These are phyloP conservation scores for Rhadinocentrus ornatus DNA, from an alignment of 2,797 vertebrate species.

Conservation along the genomic window DNA sequence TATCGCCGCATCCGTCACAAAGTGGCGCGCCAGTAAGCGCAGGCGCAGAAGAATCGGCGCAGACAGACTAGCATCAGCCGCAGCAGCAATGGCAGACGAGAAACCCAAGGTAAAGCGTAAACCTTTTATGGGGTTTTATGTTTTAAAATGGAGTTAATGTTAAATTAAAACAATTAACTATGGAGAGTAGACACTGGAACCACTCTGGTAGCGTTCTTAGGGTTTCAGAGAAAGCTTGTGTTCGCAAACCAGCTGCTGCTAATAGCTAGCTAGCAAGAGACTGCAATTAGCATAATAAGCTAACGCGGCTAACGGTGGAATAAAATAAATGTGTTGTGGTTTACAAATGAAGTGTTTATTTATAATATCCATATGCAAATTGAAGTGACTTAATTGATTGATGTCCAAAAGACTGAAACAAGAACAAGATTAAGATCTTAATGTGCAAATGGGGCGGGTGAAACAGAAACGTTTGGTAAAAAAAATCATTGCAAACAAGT, in stretches of 20 bases:
- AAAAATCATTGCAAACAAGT: neutral
- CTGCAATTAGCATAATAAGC: conserved; percentile 62
- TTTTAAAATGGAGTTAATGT: rapidly evolving
- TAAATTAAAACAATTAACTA: rapidly evolving
- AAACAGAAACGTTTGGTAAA: neutral
- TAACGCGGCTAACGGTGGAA: conserved; percentile 46
- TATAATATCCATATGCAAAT: rapidly evolving
- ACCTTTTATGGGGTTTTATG: neutral
- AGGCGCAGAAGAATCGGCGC: conserved; percentile 50
- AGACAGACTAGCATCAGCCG: conserved; percentile 23
- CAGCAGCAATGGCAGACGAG: conserved; percentile 90
- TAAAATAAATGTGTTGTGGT: neutral
- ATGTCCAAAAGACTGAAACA: neutral
- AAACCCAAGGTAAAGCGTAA: conserved; percentile 89
- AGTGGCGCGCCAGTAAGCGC: conserved; percentile 50
- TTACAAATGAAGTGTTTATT: neutral
- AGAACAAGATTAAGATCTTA: neutral
- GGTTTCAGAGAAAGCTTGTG: neutral
- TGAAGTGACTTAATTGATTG: rapidly evolving
- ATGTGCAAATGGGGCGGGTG: neutral
- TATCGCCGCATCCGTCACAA: conserved; percentile 4
- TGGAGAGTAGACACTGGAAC: neutral
- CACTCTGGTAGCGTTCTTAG: neutral
- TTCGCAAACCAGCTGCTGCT: neutral
- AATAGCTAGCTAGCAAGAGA: conserved; percentile 36